phyloP scores from a whole-genome alignment of 2,113 vertebrate genomes.

The Pelvicachromis taeniatus region DNA sequence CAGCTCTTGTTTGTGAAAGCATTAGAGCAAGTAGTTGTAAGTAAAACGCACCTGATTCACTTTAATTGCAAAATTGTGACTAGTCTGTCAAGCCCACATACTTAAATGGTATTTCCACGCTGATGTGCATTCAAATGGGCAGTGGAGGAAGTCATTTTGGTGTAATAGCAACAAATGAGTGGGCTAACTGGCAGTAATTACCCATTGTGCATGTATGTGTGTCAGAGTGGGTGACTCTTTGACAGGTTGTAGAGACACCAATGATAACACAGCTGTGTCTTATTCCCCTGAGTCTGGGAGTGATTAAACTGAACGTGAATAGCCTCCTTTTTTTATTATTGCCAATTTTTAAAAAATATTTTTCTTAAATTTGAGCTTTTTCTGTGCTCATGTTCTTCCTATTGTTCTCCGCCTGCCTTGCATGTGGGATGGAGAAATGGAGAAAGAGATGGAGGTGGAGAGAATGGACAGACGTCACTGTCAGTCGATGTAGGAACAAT shows the following conservation, averaged over 20 bases:
- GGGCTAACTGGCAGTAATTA: slow-evolving; percentile 64
- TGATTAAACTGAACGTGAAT: slow-evolving; percentile 50
- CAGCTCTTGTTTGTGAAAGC: slow-evolving; percentile 28
- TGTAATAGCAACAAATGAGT: slow-evolving; percentile 63
- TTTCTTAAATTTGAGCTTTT: not conserved
- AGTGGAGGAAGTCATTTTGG: slow-evolving; percentile 71
- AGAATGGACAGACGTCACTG: slow-evolving; percentile 49
- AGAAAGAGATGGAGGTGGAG: slow-evolving; percentile 32
- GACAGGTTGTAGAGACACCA: slow-evolving; percentile 58
- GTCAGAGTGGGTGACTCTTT: slow-evolving; percentile 40
- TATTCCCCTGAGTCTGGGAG: slow-evolving; percentile 45
- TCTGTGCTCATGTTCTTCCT: not conserved
- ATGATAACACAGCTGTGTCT: slow-evolving; percentile 69
- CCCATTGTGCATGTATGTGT: slow-evolving; percentile 53
- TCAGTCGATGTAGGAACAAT: slow-evolving; percentile 46
- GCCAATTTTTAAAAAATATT: not conserved
- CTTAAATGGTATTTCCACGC: slow-evolving; percentile 43
- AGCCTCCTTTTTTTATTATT: slow-evolving; percentile 8
- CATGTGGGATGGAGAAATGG: slow-evolving; percentile 10
- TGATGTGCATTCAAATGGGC: slow-evolving; percentile 51
- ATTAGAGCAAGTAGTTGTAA: not conserved
- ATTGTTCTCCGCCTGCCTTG: not conserved
- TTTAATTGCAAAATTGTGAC: slow-evolving; percentile 48
- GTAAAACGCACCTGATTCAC: slow-evolving; percentile 34
- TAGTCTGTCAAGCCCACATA: slow-evolving; percentile 41